Percentiles rank a stretch among this genome's conserved stretches.
These are phyloP conservation scores for Copsychus sechellarum DNA, from an alignment of 2,113 vertebrate genomes.

Conservation along the genomic window DNA sequence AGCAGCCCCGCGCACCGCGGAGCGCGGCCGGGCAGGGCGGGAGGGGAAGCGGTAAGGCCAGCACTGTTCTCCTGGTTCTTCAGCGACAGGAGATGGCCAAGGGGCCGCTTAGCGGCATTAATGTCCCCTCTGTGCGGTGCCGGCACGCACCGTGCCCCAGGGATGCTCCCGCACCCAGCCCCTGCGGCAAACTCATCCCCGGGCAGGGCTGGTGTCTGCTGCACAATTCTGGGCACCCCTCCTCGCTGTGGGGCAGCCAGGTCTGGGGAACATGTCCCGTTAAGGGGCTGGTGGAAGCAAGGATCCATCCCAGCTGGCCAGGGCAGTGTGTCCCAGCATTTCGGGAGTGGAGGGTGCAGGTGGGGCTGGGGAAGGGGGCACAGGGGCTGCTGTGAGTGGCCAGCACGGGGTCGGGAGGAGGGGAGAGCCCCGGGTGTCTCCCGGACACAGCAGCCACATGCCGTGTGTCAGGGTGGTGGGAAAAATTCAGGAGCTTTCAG, in stretches of 20 bases:
- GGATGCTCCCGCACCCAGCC: not conserved
- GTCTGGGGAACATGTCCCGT: rapidly evolving
- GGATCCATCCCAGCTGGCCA: not conserved
- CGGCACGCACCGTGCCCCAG: not conserved
- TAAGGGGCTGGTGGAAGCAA: not conserved
- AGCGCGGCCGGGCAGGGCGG: not conserved
- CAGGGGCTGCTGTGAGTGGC: not conserved
- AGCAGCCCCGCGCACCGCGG: not conserved
- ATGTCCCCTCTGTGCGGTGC: not conserved
- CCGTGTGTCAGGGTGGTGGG: not conserved
- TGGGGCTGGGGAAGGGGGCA: not conserved
- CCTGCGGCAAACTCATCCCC: not conserved
- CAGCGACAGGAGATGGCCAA: not conserved
- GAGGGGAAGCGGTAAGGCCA: not conserved
- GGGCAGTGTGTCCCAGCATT: not conserved
- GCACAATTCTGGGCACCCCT: not conserved
- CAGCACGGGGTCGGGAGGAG: rapidly evolving
- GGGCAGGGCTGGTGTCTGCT: rapidly evolving
- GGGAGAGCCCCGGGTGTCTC: not conserved
- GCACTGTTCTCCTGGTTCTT: not conserved
- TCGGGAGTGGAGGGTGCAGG: not conserved
- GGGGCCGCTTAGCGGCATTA: rapidly evolving
- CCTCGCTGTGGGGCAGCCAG: not conserved
- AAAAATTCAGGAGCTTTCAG: constrained; percentile 20
- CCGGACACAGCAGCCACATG: not conserved